Evolutionary conservation across 2,888 invertebrate genomes (phyloP), one percentile per base, ranked within the genome.

Genomic region (Clepsis dumicolana): DNA sequence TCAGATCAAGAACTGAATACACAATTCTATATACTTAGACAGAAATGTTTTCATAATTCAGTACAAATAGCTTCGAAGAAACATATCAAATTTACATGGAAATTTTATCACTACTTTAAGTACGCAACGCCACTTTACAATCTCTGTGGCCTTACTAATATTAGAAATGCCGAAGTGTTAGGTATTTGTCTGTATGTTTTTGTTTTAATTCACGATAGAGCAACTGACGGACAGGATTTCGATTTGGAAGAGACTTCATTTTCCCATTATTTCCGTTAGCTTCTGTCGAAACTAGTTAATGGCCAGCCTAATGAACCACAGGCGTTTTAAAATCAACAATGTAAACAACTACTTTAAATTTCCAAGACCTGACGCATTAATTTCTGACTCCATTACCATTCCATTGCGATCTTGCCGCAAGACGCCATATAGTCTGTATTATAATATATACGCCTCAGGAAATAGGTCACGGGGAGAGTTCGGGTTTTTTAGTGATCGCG

Each of bases 381-480:
- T 56, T 56, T 56, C 29, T 16, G 12, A 57, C n/a, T 50, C 38
- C 50, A 50, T 65, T 57, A 64, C 35, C 14, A 35, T 57, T 18
- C 27, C 56, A 25, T 18, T 35, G 65, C 50, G 25, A 59, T 65
- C 38, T 64, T 4, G n/a, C 57, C 25, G 38, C 50, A 52, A 48
- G 18, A 21, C 21, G 41, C 21, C 32, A 59, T 29, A 52, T 27
- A 50, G 50, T 25, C 12, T 29, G 12, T 35, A 35, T 12, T 32
- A 48, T 32, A 52, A 52, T 18, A 50, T 44, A 64, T 56, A 12
- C 21, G n/a, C 41, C 24, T 44, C 50, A 14, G 61, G 24, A 66
- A 61, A 35, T 65, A 44, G 62, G 62, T 56, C 62, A 56, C 25
- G 10, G 18, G 38, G 38, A n/a, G 41, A 21, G 44, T 50, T 50